phyloP scores from a whole-genome alignment of 2,888 invertebrate genomes.

The Brachyopa scutellaris region DNA sequence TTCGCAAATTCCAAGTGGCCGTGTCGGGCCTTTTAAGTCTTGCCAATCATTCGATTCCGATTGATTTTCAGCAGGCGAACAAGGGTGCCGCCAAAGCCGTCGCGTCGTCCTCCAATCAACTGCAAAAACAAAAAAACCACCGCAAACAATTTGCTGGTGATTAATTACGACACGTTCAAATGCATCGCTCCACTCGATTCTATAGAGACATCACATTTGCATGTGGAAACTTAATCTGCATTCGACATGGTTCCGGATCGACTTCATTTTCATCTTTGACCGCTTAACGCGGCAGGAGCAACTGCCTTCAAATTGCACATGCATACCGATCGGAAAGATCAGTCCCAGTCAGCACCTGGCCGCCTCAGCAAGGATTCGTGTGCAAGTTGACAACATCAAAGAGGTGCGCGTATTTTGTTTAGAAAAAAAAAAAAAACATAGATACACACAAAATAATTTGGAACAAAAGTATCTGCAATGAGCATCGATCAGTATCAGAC shows the following conservation, averaged over 20 bases:
- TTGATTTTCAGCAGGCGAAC: slow-evolving; percentile 50
- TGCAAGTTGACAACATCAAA: slow-evolving; percentile 28
- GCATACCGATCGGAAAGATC: slow-evolving; percentile 28
- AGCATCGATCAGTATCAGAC: slow-evolving; percentile 57
- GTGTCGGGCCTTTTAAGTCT: slow-evolving; percentile 7
- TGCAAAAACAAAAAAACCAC: neutral
- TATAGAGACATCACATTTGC: slow-evolving; percentile 54
- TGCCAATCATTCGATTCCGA: slow-evolving; percentile 61
- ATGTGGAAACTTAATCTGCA: slow-evolving; percentile 29
- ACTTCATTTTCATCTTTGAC: neutral
- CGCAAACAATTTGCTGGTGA: slow-evolving; percentile 47
- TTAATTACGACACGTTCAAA: slow-evolving; percentile 52
- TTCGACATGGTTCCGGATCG: slow-evolving; percentile 40
- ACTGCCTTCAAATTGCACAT: neutral
- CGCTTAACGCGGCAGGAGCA: neutral
- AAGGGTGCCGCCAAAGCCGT: slow-evolving; percentile 44
- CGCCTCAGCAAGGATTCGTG: slow-evolving; percentile 3
- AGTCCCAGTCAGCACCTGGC: too few species aligned
- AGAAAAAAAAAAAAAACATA: too few species aligned
- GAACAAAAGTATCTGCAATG: slow-evolving; percentile 24
- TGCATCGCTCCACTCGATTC: slow-evolving; percentile 8
- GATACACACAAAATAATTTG: slow-evolving; percentile 28
- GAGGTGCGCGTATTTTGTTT: slow-evolving; percentile 11
- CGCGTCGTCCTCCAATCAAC: slow-evolving; percentile 3
- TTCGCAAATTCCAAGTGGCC: slow-evolving; percentile 25